Base-by-base conservation (phyloP, 2,888 invertebrate species). In the Drosophila helvetica region DNA sequence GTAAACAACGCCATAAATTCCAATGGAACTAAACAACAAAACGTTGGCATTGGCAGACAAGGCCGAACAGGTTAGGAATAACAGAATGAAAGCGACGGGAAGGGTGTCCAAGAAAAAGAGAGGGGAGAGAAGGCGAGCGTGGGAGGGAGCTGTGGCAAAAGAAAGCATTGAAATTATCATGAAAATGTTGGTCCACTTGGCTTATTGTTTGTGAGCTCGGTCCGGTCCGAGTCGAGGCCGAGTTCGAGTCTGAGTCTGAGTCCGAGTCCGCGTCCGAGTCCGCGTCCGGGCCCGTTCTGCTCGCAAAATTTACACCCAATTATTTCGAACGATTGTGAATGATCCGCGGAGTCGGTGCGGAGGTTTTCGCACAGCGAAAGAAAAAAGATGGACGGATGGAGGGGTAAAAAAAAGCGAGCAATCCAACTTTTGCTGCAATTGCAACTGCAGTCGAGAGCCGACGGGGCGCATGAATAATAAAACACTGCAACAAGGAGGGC, bases 1-100 rank as follows among this genome's bases (percentile, higher is more conserved):
- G 83, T 83, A 83, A 83, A 83, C 83, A 83, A 83, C 85, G 85
- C 83, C 80, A 85, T 83, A 83, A 83, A 83, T 83, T 83, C 76
- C 78, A 79, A 82, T 80, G 74, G 81, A 69, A 69, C 81, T 81
- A 80, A 85, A 85, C 85, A 82, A 80, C 82, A 79, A 85, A 80
- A 77, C 77, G 78, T 58, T 79, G 69, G 75, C 73, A 65, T 65
- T 63, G 53, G 55, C 66, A 70, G 82, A 73, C 82, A 85, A 85
- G 83, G 82, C 79, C 85, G 77, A 73, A 47, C 67, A 68, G 45
- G 62, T 42, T 8, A 55, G 15, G 17, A 25, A 25, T 30, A 46
- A 38, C 12, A 22, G 46, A 56, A 52, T 9, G 9, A 33, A 9
- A 30, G 33, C 8, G 43, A 50, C 19, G 22, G 56, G 27, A 45